Conservation (phyloP, 2,888 invertebrate genomes). For the Caenorhabditis japonica region DNA sequence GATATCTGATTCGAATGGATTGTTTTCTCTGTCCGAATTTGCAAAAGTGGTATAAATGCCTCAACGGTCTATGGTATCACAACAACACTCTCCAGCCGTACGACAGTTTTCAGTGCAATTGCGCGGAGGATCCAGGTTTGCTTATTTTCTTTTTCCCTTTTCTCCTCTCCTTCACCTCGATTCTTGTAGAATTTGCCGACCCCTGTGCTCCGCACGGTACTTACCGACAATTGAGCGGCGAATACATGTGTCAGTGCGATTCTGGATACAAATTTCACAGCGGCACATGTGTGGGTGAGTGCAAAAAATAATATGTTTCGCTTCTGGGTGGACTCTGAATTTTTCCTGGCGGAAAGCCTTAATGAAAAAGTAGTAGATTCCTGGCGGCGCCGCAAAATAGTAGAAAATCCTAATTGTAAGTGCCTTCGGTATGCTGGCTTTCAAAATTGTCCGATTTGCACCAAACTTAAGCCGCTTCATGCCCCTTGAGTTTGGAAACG, state of each 20-base stretch:
- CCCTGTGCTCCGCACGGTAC: conserved; percentile 23
- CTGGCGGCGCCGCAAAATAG: no score
- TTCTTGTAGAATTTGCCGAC: conserved; percentile 16
- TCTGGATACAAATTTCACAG: conserved; percentile 20
- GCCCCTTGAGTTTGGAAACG: no score
- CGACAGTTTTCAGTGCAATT: conserved; percentile 20
- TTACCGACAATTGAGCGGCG: background rate
- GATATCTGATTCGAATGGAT: conserved; percentile 10
- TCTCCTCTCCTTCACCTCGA: no score
- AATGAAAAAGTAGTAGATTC: no score
- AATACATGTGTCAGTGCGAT: conserved; percentile 26
- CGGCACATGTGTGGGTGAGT: conserved; percentile 17
- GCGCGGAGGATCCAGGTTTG: conserved; percentile 11
- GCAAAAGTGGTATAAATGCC: background rate
- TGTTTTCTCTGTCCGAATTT: conserved; percentile 19
- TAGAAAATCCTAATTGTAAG: no score
- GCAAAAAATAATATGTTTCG: background rate
- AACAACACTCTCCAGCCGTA: conserved; percentile 14
- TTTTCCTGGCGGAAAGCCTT: no score
- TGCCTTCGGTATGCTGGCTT: no score
- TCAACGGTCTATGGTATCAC: conserved; percentile 17
- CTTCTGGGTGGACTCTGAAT: no score
- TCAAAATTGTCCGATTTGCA: no score
- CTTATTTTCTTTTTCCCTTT: background rate
- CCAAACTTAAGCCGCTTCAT: no score